phyloP scores from a whole-genome alignment of 2,113 vertebrate species.

The Physeter macrocephalus region DNA sequence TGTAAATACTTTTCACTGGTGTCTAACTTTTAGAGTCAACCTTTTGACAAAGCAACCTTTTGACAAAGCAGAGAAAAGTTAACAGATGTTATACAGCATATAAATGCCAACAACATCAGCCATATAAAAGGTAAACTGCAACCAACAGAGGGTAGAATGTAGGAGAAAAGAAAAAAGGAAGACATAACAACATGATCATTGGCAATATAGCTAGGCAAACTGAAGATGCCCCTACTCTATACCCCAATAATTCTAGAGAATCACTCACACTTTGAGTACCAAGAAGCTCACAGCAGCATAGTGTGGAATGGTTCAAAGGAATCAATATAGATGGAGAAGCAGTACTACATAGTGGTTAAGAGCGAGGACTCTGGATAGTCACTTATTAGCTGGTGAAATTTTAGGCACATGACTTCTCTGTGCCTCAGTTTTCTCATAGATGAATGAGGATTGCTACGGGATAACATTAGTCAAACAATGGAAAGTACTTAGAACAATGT shows the following conservation, averaged over 20 bases:
- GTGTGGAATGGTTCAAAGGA: neutral
- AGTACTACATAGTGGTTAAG: neutral
- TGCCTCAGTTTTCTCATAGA: neutral
- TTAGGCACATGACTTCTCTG: neutral
- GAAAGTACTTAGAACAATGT: neutral
- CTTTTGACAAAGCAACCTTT: neutral
- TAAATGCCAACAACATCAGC: neutral
- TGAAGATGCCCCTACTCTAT: neutral
- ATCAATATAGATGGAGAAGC: neutral
- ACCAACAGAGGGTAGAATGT: neutral
- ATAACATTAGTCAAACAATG: neutral
- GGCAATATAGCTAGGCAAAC: neutral
- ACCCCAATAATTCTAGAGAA: neutral
- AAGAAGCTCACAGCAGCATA: neutral
- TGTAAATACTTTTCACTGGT: neutral
- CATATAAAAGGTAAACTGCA: neutral
- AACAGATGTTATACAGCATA: neutral
- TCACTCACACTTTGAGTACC: neutral
- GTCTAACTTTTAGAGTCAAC: neutral
- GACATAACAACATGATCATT: neutral
- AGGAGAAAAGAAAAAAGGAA: neutral
- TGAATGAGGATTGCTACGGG: neutral
- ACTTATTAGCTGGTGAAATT: neutral
- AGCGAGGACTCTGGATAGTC: neutral
- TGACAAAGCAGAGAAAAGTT: neutral